Percentiles rank a stretch among this genome's conserved stretches.
Evolutionary conservation across 2,113 vertebrate species (phyloP).

Genomic region (Ancistrus triradiatus): DNA sequence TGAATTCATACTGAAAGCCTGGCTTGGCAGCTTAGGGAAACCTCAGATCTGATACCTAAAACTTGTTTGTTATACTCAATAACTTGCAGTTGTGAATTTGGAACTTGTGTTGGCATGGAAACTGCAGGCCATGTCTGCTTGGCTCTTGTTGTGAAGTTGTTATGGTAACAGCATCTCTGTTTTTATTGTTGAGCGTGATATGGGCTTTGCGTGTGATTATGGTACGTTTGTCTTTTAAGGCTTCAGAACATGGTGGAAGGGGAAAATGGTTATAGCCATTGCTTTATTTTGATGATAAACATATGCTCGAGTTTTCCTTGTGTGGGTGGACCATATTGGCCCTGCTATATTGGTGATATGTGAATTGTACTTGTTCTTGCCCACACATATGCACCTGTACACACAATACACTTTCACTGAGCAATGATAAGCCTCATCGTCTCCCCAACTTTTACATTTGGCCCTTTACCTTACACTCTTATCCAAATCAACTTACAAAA

Average conservation of each 20-base stretch:
- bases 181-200: slow-evolving; percentile 4
- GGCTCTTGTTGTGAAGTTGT: slow-evolving; percentile 41
- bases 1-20: slow-evolving; percentile 13
- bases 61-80: slow-evolving; percentile 34
- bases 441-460: too few relatives aligned
- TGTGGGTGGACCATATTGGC: slow-evolving; percentile 21
- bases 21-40: slow-evolving; percentile 21
- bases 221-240: background rate
- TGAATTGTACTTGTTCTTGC: slow-evolving; percentile 26
- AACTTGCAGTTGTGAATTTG: slow-evolving; percentile 32
- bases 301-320: slow-evolving; percentile 6
- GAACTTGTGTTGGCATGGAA: slow-evolving; percentile 43
- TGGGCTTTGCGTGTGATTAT: slow-evolving; percentile 7
- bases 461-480: too few relatives aligned
- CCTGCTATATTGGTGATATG: slow-evolving; percentile 4
- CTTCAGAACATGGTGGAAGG: slow-evolving; percentile 16
- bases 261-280: slow-evolving; percentile 12
- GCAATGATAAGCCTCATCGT: too few relatives aligned
- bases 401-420: slow-evolving; percentile 28
- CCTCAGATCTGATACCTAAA: slow-evolving; percentile 5
- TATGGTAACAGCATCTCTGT: slow-evolving; percentile 39
- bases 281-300: slow-evolving; percentile 12
- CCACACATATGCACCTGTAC: slow-evolving; percentile 29
- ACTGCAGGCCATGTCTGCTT: slow-evolving; percentile 29
- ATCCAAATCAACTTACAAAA: too few relatives aligned